Conservation (phyloP, 1,140 invertebrate genomes). For the Macrocentrus cingulum region DNA sequence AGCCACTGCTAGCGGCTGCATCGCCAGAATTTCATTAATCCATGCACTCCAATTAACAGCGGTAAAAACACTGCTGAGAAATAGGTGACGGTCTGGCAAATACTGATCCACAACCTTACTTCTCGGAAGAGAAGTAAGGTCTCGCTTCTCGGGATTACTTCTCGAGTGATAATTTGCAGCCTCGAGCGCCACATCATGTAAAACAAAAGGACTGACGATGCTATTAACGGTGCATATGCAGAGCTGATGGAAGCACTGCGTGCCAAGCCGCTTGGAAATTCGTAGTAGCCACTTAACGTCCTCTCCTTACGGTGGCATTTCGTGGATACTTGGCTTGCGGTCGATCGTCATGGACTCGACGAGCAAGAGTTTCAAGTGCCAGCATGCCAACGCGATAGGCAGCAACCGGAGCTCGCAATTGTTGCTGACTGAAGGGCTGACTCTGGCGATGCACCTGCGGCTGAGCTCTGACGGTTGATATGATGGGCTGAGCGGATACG, state of each 20-base stretch:
- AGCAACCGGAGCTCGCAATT: constrained; percentile 80
- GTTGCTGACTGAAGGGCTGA: constrained; percentile 65
- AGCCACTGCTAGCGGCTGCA: constrained; percentile 45
- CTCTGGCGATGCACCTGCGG: constrained; percentile 59
- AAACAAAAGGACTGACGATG: constrained; percentile 93
- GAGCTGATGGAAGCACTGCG: constrained; percentile 93
- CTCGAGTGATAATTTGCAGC: constrained; percentile 85
- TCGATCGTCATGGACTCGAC: constrained; percentile 91
- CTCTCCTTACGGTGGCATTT: constrained; percentile 93
- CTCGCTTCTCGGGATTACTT: constrained; percentile 79
- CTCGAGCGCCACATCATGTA: constrained; percentile 93
- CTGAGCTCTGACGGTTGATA: constrained; percentile 53
- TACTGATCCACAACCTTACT: constrained; percentile 72
- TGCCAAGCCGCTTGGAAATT: constrained; percentile 89
- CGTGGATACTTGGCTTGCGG: constrained; percentile 93
- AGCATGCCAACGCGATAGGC: constrained; percentile 95
- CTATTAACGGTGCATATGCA: constrained; percentile 93
- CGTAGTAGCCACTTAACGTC: constrained; percentile 96
- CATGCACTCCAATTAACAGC: constrained; percentile 64
- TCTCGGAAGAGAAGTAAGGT: too few relatives aligned
- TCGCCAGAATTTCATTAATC: constrained; percentile 52
- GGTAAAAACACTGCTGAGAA: constrained; percentile 72
- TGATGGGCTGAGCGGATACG: constrained; percentile 52
- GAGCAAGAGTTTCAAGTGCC: constrained; percentile 88
- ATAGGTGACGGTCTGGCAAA: constrained; percentile 71